A percentile compares a stretch with the other conserved stretches of the same genome.
Conservation (phyloP, 1,140 invertebrate species). For the Carcinoscorpius rotundicauda region DNA sequence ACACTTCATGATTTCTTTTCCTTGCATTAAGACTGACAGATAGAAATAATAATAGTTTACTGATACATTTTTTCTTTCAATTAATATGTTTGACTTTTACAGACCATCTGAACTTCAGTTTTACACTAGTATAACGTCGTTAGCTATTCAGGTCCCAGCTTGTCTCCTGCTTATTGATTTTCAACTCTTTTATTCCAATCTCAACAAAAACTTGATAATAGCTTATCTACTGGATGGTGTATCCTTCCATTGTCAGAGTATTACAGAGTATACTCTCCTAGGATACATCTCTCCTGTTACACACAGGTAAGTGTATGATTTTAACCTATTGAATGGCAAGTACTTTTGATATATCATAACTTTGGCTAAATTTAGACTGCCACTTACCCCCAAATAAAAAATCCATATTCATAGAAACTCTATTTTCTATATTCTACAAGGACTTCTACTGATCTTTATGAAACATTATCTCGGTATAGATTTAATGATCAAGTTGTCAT, state of each 20-base stretch:
- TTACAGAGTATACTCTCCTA: slow-evolving; percentile 73
- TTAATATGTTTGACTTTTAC: no score
- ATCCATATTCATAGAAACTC: no score
- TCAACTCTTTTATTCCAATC: slow-evolving; percentile 29
- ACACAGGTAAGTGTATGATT: slow-evolving; percentile 51
- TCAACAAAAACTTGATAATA: slow-evolving; percentile 41
- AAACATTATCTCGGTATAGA: not conserved
- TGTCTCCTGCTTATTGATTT: slow-evolving; percentile 55
- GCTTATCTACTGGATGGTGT: slow-evolving; percentile 60
- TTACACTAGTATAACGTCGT: slow-evolving; percentile 64
- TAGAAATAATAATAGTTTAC: no score
- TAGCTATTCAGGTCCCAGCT: slow-evolving; percentile 64
- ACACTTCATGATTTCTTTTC: no score
- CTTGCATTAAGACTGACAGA: no score
- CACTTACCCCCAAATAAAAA: no score
- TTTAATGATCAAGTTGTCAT: not conserved
- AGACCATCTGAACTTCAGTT: slow-evolving; percentile 56
- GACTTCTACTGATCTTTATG: not conserved
- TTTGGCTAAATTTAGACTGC: no score
- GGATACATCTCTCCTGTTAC: slow-evolving; percentile 75
- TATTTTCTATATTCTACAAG: no score
- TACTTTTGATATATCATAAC: no score
- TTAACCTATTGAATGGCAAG: not conserved
- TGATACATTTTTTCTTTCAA: no score
- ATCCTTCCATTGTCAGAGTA: slow-evolving; percentile 78